Conservation (phyloP, 2,797 vertebrate genomes). For the Hafferia zeledoni region DNA sequence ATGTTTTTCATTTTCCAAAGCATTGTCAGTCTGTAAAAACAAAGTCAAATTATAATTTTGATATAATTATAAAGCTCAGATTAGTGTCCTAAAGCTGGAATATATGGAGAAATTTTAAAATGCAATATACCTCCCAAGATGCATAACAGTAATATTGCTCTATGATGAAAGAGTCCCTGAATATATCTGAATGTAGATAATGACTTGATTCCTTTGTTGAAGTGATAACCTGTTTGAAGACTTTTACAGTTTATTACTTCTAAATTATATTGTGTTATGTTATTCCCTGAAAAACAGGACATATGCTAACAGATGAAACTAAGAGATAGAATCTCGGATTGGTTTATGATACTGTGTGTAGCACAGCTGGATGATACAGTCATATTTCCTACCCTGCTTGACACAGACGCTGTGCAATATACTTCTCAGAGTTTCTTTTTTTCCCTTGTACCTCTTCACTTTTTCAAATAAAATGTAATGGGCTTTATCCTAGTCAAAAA, state of each 20-base stretch:
- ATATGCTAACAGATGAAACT: conserved; percentile 12
- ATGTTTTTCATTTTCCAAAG: neutral
- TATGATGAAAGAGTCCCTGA: neutral
- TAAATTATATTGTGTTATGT: neutral
- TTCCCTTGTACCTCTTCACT: neutral
- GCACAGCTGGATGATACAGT: neutral
- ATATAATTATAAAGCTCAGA: neutral
- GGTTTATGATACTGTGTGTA: neutral
- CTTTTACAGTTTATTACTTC: conserved; percentile 25
- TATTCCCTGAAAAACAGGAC: conserved; percentile 22
- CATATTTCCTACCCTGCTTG: conserved; percentile 22
- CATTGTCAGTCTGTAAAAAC: neutral
- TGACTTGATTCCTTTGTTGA: conserved; percentile 6
- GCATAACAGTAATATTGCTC: neutral
- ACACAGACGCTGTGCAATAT: neutral
- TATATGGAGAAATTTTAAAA: neutral
- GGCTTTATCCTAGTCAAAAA: neutral
- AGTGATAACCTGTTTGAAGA: conserved; percentile 14
- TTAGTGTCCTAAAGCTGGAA: neutral
- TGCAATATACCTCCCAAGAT: neutral
- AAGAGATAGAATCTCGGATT: neutral
- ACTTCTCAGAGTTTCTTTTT: neutral
- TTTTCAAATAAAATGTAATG: neutral
- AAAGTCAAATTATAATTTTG: neutral
- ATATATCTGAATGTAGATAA: neutral